Evolutionary conservation across 2,888 invertebrate species (phyloP), one percentile per base, ranked within the genome.

Genomic region (Capitulum mitella): DNA sequence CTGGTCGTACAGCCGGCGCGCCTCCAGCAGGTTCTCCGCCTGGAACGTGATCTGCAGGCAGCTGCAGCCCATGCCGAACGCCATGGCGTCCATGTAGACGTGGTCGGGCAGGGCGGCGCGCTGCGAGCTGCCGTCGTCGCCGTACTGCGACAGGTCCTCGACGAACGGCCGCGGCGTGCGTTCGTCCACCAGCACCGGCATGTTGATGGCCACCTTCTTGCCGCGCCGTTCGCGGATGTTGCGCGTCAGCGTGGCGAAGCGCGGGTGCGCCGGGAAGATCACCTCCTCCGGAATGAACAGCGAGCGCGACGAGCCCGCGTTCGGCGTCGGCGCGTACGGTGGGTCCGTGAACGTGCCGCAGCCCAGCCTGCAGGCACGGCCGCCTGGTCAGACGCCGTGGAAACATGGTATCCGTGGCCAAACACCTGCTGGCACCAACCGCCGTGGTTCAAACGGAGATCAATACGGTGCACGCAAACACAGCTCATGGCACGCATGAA

Each of bases 61-160:
- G 84, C 95, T 97, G 86, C 97, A 97, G 48, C 99, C 99, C 99
- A 99, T 99, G 79, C 98, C 98, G 86, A 99, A 99, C 40, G 98
- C 98, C 98, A 99, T 98, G 1, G 97, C 95, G 86, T 99, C 99
- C 92, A 99, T 92, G 84, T 98, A 97, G 81, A 99, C 93, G 84
- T 96, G 94, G 87, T 98, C 94, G 0, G 93, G 93, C 83, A 90
- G 88, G 0, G 93, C 93, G 1, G 91, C 91, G 22, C 83, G 84
- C 78, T 89, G 89, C 78, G 91, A 90, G 82, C 89, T 87, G 80
- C 87, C 92, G 81, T 86, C 86, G 84, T 93, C 93, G 0, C 88
- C 89, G n/a, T 88, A 84, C 34, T 82, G 81, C 14, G 84, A 82
- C 32, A 90, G 86, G 83, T 90, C 88, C 84, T 92, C 92, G 80